Conservation (phyloP, 1,140 invertebrate species). For the Magallana ariakensis region DNA sequence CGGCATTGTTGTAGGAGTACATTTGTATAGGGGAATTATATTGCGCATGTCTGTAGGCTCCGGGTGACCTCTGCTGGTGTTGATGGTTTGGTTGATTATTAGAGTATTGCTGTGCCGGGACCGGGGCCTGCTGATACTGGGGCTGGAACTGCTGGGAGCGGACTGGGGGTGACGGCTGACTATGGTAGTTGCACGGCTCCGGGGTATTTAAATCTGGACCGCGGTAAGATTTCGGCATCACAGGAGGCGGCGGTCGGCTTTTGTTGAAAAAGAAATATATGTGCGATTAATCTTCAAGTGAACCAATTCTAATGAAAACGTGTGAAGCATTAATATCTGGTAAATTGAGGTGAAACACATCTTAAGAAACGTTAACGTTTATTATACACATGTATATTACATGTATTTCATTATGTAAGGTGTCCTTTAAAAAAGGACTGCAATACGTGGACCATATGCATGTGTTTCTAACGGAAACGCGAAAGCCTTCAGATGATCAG, state of each 20-base stretch:
- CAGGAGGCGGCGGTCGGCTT: conserved; percentile 58
- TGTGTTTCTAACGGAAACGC: too few relatives aligned
- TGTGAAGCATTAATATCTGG: too few relatives aligned
- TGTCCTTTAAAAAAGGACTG: too few relatives aligned
- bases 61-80: conserved; percentile 31
- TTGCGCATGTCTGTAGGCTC: conserved; percentile 63
- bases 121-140: conserved; percentile 39
- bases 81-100: conserved; percentile 35
- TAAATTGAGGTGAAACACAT: too few relatives aligned
- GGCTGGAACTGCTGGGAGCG: conserved; percentile 8
- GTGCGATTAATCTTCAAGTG: not conserved
- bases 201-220: conserved; percentile 56
- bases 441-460: too few relatives aligned
- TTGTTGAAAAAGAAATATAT: conserved; percentile 13
- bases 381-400: too few relatives aligned
- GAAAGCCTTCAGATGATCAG: too few relatives aligned
- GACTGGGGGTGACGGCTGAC: conserved; percentile 25
- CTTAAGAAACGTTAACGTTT: too few relatives aligned
- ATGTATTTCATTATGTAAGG: too few relatives aligned
- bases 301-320: too few relatives aligned
- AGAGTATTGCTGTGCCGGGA: conserved; percentile 29
- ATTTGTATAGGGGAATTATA: conserved; percentile 65
- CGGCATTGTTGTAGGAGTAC: conserved; percentile 60
- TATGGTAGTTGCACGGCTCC: conserved; percentile 17
- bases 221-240: conserved; percentile 64